Base-by-base conservation (phyloP, 30 jellyfish, hydroid and myxozoan species). In the Chironex yamaguchii region DNA sequence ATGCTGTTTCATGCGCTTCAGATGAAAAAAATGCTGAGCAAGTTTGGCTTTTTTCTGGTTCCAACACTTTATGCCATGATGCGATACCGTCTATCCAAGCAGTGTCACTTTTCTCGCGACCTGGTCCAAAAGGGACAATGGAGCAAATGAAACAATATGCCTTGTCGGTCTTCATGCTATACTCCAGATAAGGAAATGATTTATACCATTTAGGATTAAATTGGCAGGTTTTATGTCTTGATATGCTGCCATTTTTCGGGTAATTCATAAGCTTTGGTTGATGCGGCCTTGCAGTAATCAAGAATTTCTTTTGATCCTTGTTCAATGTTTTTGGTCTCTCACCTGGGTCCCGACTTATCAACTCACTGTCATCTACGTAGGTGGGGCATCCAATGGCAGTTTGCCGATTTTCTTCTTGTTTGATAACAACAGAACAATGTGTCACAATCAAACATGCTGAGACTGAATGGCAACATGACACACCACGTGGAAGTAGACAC, bases 1-100 rank as follows among this genome's bases (percentile, higher is more conserved):
- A 70, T 34, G 83, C 90, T 34, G 90, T 82, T 49, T 79, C 42
- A 36, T 79, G 83, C 36, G 90, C 62, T 13, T 79, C 90, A 31
- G 79, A 34, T 14, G 90, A 79, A n/a, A 79, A 63, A 79, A 79
- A 66, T 79, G 82, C 90, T 34, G 21, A 33, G 64, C 54, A 48
- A 63, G 74, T 34, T 0, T 14, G 12, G 73, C 83, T 63, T 79
- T 58, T 36, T 79, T 14, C 14, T 67, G 24, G 74, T 17, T 51
- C 83, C 90, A 14, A 23, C 72, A 63, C 90, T 20, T 48, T 11
- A 36, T 79, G 80, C 83, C 90, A 79, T 24, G 69, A 62, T 25
- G 17, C 23, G 9, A 30, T 34, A 14, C 90, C 83, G 66, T 79
- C 83, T 62, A 79, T 63, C 83, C 83, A 79, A 34, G 83, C 83